Percentiles rank a stretch among this genome's conserved stretches.
phyloP scores from a whole-genome alignment of 2,888 invertebrate genomes.

The Hirtodrosophila cameraria region DNA sequence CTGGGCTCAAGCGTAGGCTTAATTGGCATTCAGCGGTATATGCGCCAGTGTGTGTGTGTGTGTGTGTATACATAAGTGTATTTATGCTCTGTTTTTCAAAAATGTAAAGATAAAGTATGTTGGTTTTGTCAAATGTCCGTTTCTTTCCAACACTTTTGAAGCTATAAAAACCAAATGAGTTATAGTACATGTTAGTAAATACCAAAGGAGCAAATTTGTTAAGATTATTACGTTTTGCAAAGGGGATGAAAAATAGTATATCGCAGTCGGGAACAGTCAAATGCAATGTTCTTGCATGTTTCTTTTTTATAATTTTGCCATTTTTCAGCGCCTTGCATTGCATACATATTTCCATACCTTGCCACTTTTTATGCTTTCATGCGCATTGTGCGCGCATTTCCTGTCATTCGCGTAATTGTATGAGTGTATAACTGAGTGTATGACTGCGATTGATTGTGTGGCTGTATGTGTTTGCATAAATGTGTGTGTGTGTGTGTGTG shows the following conservation, averaged over 20 bases:
- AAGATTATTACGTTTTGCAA: too few relatives aligned
- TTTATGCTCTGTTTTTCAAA: constrained; percentile 5
- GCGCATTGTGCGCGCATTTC: constrained; percentile 75
- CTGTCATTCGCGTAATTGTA: constrained; percentile 76
- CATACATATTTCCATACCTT: constrained; percentile 59
- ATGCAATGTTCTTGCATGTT: constrained; percentile 12
- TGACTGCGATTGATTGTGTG: constrained; percentile 9
- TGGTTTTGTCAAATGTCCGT: too few relatives aligned
- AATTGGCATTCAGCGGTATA: constrained; percentile 71
- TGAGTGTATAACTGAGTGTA: constrained; percentile 20
- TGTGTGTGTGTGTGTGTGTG: constrained; percentile 11
- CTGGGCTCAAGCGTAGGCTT: constrained; percentile 69
- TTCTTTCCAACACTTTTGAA: too few relatives aligned
- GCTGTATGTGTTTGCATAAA: constrained; percentile 30
- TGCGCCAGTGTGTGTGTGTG: background rate
- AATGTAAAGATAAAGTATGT: too few relatives aligned
- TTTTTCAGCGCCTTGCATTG: constrained; percentile 59
- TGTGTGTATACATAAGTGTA: background rate
- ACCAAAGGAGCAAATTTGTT: too few relatives aligned
- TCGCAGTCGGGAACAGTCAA: too few relatives aligned
- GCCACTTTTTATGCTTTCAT: constrained; percentile 69
- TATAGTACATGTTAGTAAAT: too few relatives aligned
- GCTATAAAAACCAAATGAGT: too few relatives aligned
- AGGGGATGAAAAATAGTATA: background rate
- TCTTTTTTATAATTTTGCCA: constrained; percentile 74